Base-by-base conservation (phyloP, 1,140 invertebrate genomes). In the Drosophila subpulchrella region DNA sequence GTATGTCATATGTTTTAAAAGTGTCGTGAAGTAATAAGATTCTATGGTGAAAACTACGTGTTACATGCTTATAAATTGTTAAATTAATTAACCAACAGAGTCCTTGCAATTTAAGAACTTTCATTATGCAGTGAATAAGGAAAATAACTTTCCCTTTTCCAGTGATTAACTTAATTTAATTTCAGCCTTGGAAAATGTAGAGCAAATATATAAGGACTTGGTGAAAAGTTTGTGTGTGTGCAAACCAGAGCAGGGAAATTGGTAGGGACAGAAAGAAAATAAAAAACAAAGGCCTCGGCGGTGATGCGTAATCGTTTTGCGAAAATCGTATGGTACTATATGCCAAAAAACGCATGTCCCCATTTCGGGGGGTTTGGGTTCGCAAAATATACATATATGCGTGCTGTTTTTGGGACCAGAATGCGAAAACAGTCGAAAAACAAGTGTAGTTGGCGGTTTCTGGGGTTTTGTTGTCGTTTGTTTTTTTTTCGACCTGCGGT, bases 361-460 rank as follows among this genome's bases (percentile, higher is more conserved):
- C 32, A n/a, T 30, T 34, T 34, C 10, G 2, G 30, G 27, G 30
- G 32, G 7, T 34, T 34, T 20, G 42, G 10, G 42, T 44, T 10
- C n/a, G 17, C 47, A n/a, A 36, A 36, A 50, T 44, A n/a, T 24
- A 46, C 44, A 6, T 38, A 34, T 3, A 10, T 66, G 61, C 55
- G 41, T 46, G 42, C 20, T 46, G 42, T 46, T 46, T 54, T 55
- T 70, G 53, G 59, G 42, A 15, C 36, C 34, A 51, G 41, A 36
- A n/a, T 58, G 54, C 38, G 44, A 20, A 63, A 44, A 62, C 39
- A 73, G 59, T 48, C 67, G n/a, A 63, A 63, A 68, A 74, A 80
- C 68, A 54, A 75, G 70, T 68, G 53, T 79, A 75, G 58, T 71
- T 81, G 71, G 76, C 41, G 75, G 77, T 51, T 79, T 46, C 13